Percentiles rank a stretch among this genome's conserved stretches.
phyloP scores from a whole-genome alignment of 1,140 invertebrate genomes.

The Drusus annulatus region DNA sequence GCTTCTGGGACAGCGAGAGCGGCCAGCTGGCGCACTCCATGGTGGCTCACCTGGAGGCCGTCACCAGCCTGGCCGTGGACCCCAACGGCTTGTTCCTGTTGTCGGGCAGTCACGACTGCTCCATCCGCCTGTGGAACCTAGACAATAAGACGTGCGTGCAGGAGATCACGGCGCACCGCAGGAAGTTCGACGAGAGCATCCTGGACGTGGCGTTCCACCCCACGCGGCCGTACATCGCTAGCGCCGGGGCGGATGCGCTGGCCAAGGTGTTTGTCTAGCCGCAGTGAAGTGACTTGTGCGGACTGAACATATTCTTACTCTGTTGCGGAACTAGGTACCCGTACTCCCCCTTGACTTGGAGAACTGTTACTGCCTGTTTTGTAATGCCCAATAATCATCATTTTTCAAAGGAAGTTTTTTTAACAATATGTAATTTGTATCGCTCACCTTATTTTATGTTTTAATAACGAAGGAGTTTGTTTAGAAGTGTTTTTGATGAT shows the following conservation, averaged over 20 bases:
- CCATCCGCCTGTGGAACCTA: slow-evolving; percentile 98
- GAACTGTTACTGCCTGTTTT: slow-evolving; percentile 32
- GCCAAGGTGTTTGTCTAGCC: slow-evolving; percentile 96
- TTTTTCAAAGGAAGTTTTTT: slow-evolving; percentile 43
- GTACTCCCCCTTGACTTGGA: slow-evolving; percentile 23
- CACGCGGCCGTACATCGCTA: slow-evolving; percentile 97
- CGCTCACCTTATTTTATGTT: slow-evolving; percentile 56
- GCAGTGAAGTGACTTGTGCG: slow-evolving; percentile 40
- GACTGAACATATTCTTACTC: slow-evolving; percentile 36
- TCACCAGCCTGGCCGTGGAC: slow-evolving; percentile 98
- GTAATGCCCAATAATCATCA: slow-evolving; percentile 42
- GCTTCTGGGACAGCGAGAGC: slow-evolving; percentile 97
- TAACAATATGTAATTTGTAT: slow-evolving; percentile 54
- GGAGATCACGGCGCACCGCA: slow-evolving; percentile 99
- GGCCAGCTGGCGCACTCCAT: slow-evolving; percentile 97
- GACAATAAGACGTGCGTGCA: slow-evolving; percentile 99
- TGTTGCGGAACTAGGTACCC: slow-evolving; percentile 54
- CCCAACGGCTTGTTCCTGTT: slow-evolving; percentile 98
- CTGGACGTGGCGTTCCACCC: slow-evolving; percentile 99
- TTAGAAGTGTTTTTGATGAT: slow-evolving; percentile 57
- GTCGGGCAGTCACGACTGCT: slow-evolving; percentile 98
- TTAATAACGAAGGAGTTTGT: slow-evolving; percentile 49
- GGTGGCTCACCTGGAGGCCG: slow-evolving; percentile 98
- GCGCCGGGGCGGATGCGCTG: slow-evolving; percentile 97
- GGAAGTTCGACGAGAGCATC: slow-evolving; percentile 99